phyloP scores from a whole-genome alignment of 1,140 invertebrate genomes.

The Formica exsecta region DNA sequence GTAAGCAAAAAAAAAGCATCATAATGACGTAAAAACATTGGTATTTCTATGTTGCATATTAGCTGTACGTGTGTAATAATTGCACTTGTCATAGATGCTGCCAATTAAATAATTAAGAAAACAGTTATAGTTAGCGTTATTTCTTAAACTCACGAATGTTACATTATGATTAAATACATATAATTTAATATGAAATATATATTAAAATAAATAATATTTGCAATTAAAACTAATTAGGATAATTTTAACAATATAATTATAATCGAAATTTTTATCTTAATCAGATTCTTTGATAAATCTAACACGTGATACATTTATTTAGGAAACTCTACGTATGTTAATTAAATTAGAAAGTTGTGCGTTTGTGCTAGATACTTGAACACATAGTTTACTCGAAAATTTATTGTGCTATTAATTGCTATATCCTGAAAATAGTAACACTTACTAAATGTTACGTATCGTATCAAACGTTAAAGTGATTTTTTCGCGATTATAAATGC shows the following conservation, averaged over 20 bases:
- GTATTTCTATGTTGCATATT: neutral
- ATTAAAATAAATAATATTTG: neutral
- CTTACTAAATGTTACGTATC: slow-evolving; percentile 52
- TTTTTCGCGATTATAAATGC: slow-evolving; percentile 6
- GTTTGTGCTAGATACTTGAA: neutral
- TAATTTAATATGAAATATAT: neutral
- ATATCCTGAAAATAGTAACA: slow-evolving; percentile 45
- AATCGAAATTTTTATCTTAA: slow-evolving; percentile 19
- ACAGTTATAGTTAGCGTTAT: neutral
- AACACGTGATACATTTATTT: slow-evolving; percentile 13
- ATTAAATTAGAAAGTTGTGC: slow-evolving; percentile 54
- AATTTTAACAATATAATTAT: neutral
- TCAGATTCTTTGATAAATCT: neutral
- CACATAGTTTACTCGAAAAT: neutral
- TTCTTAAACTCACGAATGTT: neutral
- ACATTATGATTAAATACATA: neutral
- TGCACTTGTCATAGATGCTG: neutral
- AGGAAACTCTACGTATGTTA: neutral
- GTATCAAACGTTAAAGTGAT: slow-evolving; percentile 11
- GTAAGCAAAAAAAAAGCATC: neutral
- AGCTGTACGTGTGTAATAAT: neutral
- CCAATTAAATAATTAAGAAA: slow-evolving; percentile 25
- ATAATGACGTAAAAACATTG: neutral
- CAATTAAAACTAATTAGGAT: slow-evolving; percentile 1
- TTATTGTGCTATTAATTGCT: slow-evolving; percentile 26